Evolutionary conservation across 1,140 invertebrate genomes (phyloP).

Genomic region (Amyelois transitella): DNA sequence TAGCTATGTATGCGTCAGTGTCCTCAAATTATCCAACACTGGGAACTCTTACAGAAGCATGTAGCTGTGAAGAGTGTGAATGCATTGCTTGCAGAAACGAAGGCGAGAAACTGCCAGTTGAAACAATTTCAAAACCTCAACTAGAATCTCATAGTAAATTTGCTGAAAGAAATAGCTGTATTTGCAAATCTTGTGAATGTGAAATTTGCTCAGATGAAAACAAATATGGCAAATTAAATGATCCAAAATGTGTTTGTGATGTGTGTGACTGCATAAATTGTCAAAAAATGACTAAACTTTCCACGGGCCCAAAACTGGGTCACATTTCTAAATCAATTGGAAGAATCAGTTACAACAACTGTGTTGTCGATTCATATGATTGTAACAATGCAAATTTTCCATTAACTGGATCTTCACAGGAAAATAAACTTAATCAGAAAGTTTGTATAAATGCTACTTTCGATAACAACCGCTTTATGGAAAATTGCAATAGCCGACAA

Average conservation of each 20-base stretch:
- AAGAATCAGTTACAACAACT: not conserved
- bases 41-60: slow-evolving; percentile 4
- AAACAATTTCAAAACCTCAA: slow-evolving; percentile 1
- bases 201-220: slow-evolving; percentile 11
- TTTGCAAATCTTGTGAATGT: slow-evolving; percentile 35
- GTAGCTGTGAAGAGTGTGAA: slow-evolving; percentile 24
- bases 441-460: not conserved
- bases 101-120: slow-evolving; percentile 6
- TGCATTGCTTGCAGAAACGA: slow-evolving; percentile 28
- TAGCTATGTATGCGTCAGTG: slow-evolving; percentile 19
- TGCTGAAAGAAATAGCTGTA: not conserved
- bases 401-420: not conserved
- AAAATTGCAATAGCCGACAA: not conserved
- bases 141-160: slow-evolving; percentile 9
- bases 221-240: slow-evolving; percentile 3
- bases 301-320: not conserved
- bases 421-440: not conserved
- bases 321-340: not conserved
- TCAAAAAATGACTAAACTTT: slow-evolving; percentile 3
- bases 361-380: not conserved
- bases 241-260: slow-evolving; percentile 16
- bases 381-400: not conserved
- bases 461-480: not conserved
- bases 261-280: slow-evolving; percentile 30
- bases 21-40: slow-evolving; percentile 2